Percentiles rank a stretch among this genome's conserved stretches.
Conservation (phyloP, 2,888 invertebrate species). For the Eustalomyia histrio region DNA sequence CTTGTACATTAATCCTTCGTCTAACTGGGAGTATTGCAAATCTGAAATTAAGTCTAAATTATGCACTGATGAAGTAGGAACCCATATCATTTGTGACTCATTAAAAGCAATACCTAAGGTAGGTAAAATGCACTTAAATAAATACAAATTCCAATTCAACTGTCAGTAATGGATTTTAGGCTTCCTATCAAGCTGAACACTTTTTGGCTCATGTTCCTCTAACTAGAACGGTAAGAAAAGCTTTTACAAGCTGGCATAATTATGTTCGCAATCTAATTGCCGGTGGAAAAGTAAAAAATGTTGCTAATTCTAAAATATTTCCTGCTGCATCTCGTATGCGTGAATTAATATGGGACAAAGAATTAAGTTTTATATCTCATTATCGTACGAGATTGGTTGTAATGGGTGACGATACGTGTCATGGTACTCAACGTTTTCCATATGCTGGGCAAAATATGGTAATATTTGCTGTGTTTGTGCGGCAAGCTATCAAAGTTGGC, state of each 20-base stretch:
- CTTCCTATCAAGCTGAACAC: not conserved
- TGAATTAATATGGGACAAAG: constrained; percentile 66
- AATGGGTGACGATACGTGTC: constrained; percentile 54
- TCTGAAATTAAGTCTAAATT: constrained; percentile 25
- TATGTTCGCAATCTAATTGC: constrained; percentile 58
- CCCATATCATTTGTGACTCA: constrained; percentile 48
- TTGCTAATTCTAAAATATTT: constrained; percentile 11
- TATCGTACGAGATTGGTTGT: constrained; percentile 53
- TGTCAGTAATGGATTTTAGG: constrained; percentile 6
- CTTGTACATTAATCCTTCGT: not conserved
- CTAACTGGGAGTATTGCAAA: constrained; percentile 53
- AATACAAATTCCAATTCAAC: constrained; percentile 3
- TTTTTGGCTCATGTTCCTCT: constrained; percentile 60
- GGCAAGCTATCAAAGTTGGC: too few species aligned
- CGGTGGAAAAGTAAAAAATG: constrained; percentile 44
- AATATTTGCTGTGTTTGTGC: too few species aligned
- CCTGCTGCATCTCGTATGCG: constrained; percentile 66
- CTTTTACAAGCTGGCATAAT: constrained; percentile 62
- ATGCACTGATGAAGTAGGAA: not conserved
- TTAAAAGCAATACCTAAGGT: constrained; percentile 22
- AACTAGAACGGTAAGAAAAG: constrained; percentile 58
- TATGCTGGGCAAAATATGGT: constrained; percentile 59
- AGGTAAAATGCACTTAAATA: constrained; percentile 1
- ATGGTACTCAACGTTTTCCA: constrained; percentile 51
- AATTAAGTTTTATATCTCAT: constrained; percentile 64